A percentile compares a stretch with the other conserved stretches of the same genome.
These are phyloP conservation scores for Apostichopus parvimensis DNA, from an alignment of 35 echinoderm and acorn worm species.

Conservation along the genomic window DNA sequence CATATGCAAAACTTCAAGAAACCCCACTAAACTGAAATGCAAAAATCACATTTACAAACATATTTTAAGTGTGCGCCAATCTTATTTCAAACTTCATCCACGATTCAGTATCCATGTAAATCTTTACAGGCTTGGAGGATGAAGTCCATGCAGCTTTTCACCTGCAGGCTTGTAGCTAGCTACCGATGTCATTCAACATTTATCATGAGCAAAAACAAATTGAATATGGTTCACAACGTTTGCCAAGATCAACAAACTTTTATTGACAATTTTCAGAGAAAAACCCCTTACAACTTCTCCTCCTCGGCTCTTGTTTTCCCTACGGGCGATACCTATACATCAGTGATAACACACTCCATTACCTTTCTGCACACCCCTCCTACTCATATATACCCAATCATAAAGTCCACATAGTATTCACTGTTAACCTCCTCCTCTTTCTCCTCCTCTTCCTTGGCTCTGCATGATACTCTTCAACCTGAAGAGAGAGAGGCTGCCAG, in stretches of 20 bases:
- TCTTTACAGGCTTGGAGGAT: too few species aligned
- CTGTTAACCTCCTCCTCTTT: too few species aligned
- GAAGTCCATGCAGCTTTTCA: too few species aligned
- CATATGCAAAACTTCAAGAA: too few species aligned
- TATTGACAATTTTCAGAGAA: not conserved
- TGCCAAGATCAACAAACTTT: not conserved
- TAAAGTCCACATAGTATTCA: too few species aligned
- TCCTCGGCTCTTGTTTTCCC: not conserved
- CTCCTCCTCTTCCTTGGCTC: not conserved
- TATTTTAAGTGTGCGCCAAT: too few species aligned
- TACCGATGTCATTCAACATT: too few species aligned
- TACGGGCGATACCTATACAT: not conserved
- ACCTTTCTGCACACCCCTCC: not conserved
- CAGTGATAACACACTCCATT: not conserved
- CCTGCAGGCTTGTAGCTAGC: too few species aligned
- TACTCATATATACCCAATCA: not conserved
- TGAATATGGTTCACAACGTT: not conserved
- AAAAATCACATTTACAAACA: too few species aligned
- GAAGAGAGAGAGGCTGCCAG: not conserved
- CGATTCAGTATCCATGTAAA: too few species aligned
- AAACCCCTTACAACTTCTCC: not conserved
- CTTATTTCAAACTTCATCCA: too few species aligned
- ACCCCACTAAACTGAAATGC: too few species aligned
- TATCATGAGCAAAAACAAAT: not conserved
- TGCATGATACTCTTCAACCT: slow-evolving; percentile 12